These are phyloP conservation scores for Papilio polyxenes DNA, from an alignment of 1,140 invertebrate species.

Conservation along the genomic window DNA sequence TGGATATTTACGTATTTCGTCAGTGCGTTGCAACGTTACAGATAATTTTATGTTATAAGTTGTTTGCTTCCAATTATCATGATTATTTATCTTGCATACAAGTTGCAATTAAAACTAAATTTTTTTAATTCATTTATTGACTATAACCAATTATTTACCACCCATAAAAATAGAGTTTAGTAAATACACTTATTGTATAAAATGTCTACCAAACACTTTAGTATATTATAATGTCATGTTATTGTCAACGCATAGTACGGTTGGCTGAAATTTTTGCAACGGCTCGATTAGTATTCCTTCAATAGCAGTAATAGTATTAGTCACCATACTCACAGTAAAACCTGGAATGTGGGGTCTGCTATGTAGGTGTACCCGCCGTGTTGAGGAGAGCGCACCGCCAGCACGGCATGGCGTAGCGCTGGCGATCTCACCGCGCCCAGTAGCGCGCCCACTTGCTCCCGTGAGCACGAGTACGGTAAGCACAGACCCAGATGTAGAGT, in stretches of 20 bases:
- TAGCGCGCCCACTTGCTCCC: slow-evolving; percentile 82
- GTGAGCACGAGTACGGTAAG: slow-evolving; percentile 85
- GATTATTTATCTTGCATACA: neutral
- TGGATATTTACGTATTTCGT: slow-evolving; percentile 24
- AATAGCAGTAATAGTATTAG: neutral
- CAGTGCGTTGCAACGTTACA: slow-evolving; percentile 9
- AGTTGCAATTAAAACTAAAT: neutral
- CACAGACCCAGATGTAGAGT: slow-evolving; percentile 87
- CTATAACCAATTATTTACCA: no score
- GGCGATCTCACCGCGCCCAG: slow-evolving; percentile 80
- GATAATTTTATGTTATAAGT: neutral
- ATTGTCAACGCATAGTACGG: no score
- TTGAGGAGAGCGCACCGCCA: slow-evolving; percentile 84
- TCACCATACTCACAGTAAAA: slow-evolving; percentile 83
- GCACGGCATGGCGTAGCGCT: slow-evolving; percentile 74
- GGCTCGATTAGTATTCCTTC: neutral
- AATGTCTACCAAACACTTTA: no score
- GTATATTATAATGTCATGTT: no score
- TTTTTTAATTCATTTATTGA: no score
- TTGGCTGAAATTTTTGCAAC: no score
- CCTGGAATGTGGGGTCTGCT: slow-evolving; percentile 86
- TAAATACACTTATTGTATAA: no score
- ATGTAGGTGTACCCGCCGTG: slow-evolving; percentile 84
- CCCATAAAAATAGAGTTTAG: no score
- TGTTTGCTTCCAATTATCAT: slow-evolving; percentile 13